Evolutionary conservation across 2,797 vertebrate species (phyloP).

Genomic region (Distichodus sexfasciatus): DNA sequence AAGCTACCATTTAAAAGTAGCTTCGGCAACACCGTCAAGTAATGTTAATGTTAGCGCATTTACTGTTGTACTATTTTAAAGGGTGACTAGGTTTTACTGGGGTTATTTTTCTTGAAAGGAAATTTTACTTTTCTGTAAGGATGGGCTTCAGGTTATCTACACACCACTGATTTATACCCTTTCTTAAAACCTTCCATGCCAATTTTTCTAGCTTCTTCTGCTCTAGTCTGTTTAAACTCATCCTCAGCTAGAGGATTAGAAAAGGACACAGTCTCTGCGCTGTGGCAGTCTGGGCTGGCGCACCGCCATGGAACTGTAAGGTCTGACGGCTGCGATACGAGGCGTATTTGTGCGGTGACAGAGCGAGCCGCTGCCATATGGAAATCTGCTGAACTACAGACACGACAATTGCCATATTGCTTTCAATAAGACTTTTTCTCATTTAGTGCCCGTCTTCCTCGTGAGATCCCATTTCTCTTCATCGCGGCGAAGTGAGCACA

Average conservation of each 20-base stretch:
- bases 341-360: not conserved
- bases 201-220: no score
- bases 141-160: no score
- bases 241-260: no score
- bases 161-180: no score
- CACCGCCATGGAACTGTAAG: not conserved
- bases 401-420: constrained; percentile 1
- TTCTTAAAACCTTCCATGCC: no score
- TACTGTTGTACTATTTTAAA: no score
- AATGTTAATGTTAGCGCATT: no score
- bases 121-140: no score
- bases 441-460: constrained; percentile 23
- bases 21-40: no score
- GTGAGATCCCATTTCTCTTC: constrained; percentile 17
- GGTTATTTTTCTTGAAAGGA: no score
- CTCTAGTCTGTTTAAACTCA: not conserved
- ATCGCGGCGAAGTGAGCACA: not conserved
- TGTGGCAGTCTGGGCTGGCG: not conserved
- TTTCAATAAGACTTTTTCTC: constrained; percentile 14
- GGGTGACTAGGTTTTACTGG: no score
- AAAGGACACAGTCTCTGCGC: not conserved
- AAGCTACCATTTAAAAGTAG: no score
- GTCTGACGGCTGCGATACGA: not conserved
- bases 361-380: not conserved
- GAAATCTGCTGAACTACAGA: constrained; percentile 10